Evolutionary conservation across 2,113 vertebrate genomes (phyloP).

Genomic region (Phoenicopterus ruber): DNA sequence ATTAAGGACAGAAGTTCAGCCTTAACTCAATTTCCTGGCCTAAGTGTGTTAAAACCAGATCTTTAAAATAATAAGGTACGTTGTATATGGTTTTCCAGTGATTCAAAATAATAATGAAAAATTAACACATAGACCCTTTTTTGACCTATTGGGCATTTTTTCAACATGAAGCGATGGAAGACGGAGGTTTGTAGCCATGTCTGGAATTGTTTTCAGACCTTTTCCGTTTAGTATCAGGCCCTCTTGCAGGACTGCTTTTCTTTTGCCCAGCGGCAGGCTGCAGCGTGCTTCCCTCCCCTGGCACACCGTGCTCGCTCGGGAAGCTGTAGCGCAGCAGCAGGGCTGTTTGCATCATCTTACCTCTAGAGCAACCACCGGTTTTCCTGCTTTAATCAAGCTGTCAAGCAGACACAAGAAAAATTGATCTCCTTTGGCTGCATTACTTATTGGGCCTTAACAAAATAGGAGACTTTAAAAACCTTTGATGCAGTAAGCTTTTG

Average conservation of each 20-base stretch:
- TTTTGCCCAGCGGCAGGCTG: neutral
- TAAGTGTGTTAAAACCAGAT: slow-evolving; percentile 9
- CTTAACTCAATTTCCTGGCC: slow-evolving; percentile 17
- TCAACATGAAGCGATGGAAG: fast-evolving
- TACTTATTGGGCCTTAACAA: neutral
- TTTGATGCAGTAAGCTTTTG: neutral
- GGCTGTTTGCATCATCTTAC: neutral
- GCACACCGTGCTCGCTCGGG: fast-evolving
- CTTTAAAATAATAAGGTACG: neutral
- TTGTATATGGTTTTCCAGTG: neutral
- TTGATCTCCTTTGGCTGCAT: neutral
- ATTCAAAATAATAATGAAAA: neutral
- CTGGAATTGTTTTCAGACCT: neutral
- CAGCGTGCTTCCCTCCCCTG: neutral
- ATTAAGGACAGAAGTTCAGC: slow-evolving; percentile 32
- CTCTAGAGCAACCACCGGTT: neutral
- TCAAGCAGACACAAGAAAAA: neutral
- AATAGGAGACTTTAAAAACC: neutral
- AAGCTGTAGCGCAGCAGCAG: neutral
- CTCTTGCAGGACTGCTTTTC: neutral
- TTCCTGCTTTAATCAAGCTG: neutral
- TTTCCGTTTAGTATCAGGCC: neutral
- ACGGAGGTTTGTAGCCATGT: neutral
- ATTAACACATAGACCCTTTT: neutral
- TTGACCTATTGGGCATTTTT: neutral